Evolutionary conservation across 1,140 invertebrate species (phyloP), one percentile per base, ranked within the genome.

Genomic region (Diachasmimorpha longicaudata): DNA sequence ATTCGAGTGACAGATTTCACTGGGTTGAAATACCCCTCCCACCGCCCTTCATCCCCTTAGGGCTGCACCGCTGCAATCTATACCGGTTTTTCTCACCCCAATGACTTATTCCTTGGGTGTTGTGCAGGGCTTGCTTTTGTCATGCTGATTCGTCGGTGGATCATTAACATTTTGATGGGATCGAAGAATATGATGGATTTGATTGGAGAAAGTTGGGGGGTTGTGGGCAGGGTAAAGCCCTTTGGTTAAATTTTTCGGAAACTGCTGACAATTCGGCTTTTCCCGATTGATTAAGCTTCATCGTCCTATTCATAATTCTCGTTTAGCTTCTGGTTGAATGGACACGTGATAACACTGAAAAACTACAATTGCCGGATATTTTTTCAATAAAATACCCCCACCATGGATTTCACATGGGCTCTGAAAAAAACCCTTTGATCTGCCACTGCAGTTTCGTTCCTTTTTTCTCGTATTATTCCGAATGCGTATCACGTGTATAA

Each of bases 1-100:
- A 86, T 85, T 81, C 85, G 84, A 82, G 85, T 87, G 86, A 87
- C 86, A 87, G 85, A 87, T 87, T 87, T 87, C 80, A 82, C 82
- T 85, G 80, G 82, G 80, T 84, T 46, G 11, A 21, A 8, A 19
- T 19, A 13, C 36, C 58, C 52, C n/a, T n/a, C n/a, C n/a, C n/a
- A n/a, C n/a, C n/a, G n/a, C n/a, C n/a, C n/a, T n/a, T n/a, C n/a
- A n/a, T n/a, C n/a, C n/a, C 58, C 23, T 11, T 55, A 8, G 5
- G 58, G 21, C 58, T 52, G 14, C n/a, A 52, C 48, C 14, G 31
- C 21, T 36, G 16, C 42, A 31, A 71, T 55, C 21, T 25, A 55
- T 19, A 16, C 19, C 21, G 10, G 1, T 31, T 63, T 31, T 13
- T 21, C n/a, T n/a, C 46, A 23, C 69, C 58, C 36, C 23, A 42